Base-by-base conservation (phyloP, 2,888 invertebrate genomes). In the Deilephila elpenor region DNA sequence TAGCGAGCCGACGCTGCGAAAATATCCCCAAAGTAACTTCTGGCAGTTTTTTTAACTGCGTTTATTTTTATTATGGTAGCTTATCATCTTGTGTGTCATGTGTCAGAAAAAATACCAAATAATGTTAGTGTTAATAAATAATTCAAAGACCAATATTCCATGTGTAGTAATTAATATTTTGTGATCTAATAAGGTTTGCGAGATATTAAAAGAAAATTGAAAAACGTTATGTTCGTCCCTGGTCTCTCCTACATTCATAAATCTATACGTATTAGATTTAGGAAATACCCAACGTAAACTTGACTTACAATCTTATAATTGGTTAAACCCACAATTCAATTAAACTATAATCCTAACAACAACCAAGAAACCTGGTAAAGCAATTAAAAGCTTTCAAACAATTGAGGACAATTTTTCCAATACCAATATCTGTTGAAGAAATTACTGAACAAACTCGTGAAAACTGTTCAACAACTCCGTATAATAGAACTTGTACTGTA, bases 331-430 rank as follows among this genome's bases (percentile, higher is more conserved):
- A 44, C 44, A 44, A 44, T 19, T 62, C 20, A 14, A 5, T 37
- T 11, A 34, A 64, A 67, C 51, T 25, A 51, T 44, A 51, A 51
- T 6, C 25, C 17, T 19, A 61, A 17, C n/a, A 17, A 19, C n/a
- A 51, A 67, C 25, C 67, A 25, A 44, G 14, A 51, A 67, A 51
- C 14, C 67, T 67, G 17, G 62, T 34, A 17, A 67, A 67, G 51
- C 67, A 67, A 67, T 67, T 67, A 51, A 67, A 25, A 67, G 25
- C 20, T 44, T 67, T 29, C 51, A 17, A 67, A 51, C 51, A 67
- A 51, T 51, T 25, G 67, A 67, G 25, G 20, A 29, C 67, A 51
- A 51, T 64, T 64, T 64, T 64, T 64, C 64, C 64, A 64, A 51
- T 51, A 67, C 51, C 44, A 44, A 44, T 67, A 67, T 64, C 44